A percentile compares a stretch with the other conserved stretches of the same genome.
These are phyloP conservation scores for Percina caprodes DNA, from an alignment of 2,113 vertebrate genomes.

Conservation along the genomic window DNA sequence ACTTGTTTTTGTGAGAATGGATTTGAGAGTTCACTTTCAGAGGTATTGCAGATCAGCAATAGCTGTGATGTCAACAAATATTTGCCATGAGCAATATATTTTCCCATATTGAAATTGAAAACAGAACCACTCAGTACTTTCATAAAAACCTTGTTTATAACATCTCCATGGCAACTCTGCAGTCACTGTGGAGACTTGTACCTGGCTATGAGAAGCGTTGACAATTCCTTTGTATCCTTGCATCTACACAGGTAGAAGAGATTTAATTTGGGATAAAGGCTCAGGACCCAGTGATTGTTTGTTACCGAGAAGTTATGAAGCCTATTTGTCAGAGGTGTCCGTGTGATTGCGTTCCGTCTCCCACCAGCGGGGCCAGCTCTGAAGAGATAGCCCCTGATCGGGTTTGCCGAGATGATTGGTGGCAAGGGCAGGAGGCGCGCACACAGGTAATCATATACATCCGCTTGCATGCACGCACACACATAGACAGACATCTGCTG, in stretches of 20 bases:
- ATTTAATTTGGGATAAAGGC: slow-evolving; percentile 69
- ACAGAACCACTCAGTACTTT: slow-evolving; percentile 23
- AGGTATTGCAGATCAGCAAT: background rate
- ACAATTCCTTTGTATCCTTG: slow-evolving; percentile 54
- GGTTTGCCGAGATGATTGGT: slow-evolving; percentile 69
- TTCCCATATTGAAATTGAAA: slow-evolving; percentile 20
- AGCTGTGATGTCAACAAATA: background rate
- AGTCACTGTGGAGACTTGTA: slow-evolving; percentile 51
- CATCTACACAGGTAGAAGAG: slow-evolving; percentile 53
- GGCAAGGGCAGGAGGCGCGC: slow-evolving; percentile 43
- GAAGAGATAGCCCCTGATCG: slow-evolving; percentile 67
- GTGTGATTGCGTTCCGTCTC: slow-evolving; percentile 48
- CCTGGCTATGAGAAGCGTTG: slow-evolving; percentile 36
- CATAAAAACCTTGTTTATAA: slow-evolving; percentile 26
- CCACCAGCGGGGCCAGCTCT: slow-evolving; percentile 37
- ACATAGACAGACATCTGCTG: slow-evolving; percentile 45
- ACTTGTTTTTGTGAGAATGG: background rate
- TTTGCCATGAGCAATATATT: slow-evolving; percentile 36
- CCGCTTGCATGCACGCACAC: background rate
- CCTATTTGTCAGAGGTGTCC: slow-evolving; percentile 69
- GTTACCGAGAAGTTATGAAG: slow-evolving; percentile 64
- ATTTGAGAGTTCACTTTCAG: background rate
- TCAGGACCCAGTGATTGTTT: slow-evolving; percentile 50
- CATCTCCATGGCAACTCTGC: slow-evolving; percentile 44
- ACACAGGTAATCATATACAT: slow-evolving; percentile 53